Conservation (phyloP, 1,140 invertebrate genomes). For the Trachymyrmex cornetzi region DNA sequence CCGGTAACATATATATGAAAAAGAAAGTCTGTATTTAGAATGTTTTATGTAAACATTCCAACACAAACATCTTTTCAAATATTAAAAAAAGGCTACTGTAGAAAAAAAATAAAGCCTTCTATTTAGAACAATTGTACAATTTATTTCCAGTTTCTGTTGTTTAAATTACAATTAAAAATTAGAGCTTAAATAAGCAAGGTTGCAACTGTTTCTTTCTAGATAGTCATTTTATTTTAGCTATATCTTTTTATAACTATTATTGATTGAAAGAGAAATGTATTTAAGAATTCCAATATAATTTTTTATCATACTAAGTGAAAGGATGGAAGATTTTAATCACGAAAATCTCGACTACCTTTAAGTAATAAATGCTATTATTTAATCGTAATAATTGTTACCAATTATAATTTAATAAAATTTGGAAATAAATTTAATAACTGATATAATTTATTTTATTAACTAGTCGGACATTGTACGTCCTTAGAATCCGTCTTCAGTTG, state of each 20-base stretch:
- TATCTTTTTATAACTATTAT: neutral
- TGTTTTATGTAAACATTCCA: too few relatives aligned
- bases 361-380: neutral
- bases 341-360: neutral
- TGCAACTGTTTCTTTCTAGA: too few relatives aligned
- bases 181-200: too few relatives aligned
- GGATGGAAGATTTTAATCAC: neutral
- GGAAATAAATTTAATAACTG: neutral
- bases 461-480: conserved; percentile 86
- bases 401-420: neutral
- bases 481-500: conserved; percentile 87
- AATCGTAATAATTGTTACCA: neutral
- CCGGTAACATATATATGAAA: too few relatives aligned
- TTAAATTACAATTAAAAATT: too few relatives aligned
- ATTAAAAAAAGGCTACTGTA: too few relatives aligned
- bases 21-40: too few relatives aligned
- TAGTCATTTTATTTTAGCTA: neutral
- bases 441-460: conserved; percentile 77
- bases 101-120: too few relatives aligned
- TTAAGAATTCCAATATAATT: neutral
- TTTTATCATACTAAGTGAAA: neutral
- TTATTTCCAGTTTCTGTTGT: too few relatives aligned
- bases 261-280: neutral
- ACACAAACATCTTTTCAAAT: too few relatives aligned
- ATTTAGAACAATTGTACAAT: too few relatives aligned